Evolutionary conservation across 2,797 vertebrate species (phyloP), one percentile per base, ranked within the genome.

Genomic region (Labroides dimidiatus): DNA sequence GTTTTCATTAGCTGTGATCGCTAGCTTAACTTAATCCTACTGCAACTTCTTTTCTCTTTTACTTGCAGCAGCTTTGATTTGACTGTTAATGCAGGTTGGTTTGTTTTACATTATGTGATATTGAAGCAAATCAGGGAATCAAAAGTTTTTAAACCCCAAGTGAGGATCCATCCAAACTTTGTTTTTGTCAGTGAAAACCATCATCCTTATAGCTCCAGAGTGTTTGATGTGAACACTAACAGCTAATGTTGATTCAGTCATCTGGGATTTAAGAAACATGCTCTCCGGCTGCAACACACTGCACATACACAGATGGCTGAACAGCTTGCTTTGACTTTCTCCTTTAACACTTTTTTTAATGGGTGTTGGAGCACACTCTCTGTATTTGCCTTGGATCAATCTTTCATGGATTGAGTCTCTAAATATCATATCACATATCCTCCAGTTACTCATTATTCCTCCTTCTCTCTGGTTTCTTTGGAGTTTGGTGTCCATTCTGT

Each of bases 251-350:
- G 57, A 83, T 74, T 70, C 20, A 30, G 23, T 71, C 58, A 69
- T 71, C 36, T 33, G 43, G 14, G 17, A 64, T 65, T 33, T n/a
- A 15, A 53, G 63, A 54, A 44, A 10, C 30, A 57, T 16, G 17
- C 36, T 68, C 37, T 69, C 50, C n/a, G 9, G 42, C 54, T 30
- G 51, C 53, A 68, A 61, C 58, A 67, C 43, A n/a, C n/a, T n/a
- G n/a, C n/a, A 23, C n/a, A 13, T 33, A 69, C 54, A 67, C 89
- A 91, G 89, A 91, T 91, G 90, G 87, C 49, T 55, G 56, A 87
- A 85, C 90, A 90, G 90, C 88, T 90, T 91, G 84, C 77, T 79
- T 75, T 69, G 68, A 82, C 64, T 78, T 64, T 75, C 80, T 80
- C 83, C 80, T 75, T 69, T 62, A 82, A 90, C 78, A 81, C 72